Base-by-base conservation (phyloP, 1,140 invertebrate genomes). In the Cotesia vestalis region DNA sequence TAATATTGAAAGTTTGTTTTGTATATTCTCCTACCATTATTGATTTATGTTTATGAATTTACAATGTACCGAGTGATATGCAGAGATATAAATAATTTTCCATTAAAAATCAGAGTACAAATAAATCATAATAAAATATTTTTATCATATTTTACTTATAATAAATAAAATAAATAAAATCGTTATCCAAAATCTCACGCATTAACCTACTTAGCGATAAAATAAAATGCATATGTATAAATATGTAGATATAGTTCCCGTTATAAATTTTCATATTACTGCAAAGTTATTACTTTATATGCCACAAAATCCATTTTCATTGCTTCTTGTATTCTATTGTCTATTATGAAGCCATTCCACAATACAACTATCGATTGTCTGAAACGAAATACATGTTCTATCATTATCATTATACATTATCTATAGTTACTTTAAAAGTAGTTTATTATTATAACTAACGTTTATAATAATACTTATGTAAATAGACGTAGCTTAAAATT, bases 141-240 rank as follows among this genome's bases (percentile, higher is more conserved):
- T 73, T 73, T 64, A 73, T 73, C 46, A 66, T 55, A 27, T 46
- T 27, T 35, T 17, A 57, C n/a, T 17, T 57, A 14, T 20, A 17
- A 17, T 17, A 17, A 17, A 17, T 17, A 17, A 17, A 17, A 17
- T 17, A 57, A 57, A 27, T 17, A 14, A n/a, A 20, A 64, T 57
- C 67, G 69, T 66, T 52, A 73, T 73, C 68, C 68, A 27, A 73
- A 73, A 73, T 68, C 72, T 51, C 66, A 61, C 59, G 66, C 72
- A 73, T 73, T 73, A 73, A 73, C 72, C 72, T 66, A 73, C 72
- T 73, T 72, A 11, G 40, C 11, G 6, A 46, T 46, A 46, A 46
- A 46, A 27, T 27, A 27, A 46, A 40, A 40, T 40, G 9, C 38
- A 40, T 8, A 40, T 27, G 1, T 9, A 46, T 8, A 46, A 46